A percentile compares a stretch with the other conserved stretches of the same genome.
These are phyloP conservation scores for Centropus bengalensis DNA, from an alignment of 2,113 vertebrate species.

Conservation along the genomic window DNA sequence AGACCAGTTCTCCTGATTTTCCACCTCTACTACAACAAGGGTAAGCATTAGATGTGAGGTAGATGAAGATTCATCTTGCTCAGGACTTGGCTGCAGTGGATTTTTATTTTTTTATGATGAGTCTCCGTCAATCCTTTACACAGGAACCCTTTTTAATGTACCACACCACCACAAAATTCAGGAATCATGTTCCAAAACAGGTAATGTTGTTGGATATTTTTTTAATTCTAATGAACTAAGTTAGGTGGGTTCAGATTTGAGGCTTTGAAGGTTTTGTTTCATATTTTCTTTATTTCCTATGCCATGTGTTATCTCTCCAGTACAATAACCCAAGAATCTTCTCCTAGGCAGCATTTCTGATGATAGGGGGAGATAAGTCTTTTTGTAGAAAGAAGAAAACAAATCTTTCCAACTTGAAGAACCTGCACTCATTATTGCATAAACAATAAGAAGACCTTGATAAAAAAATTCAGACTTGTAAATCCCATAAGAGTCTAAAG, in stretches of 20 bases:
- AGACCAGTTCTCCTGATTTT: not conserved
- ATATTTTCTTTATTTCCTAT: not conserved
- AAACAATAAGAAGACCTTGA: not conserved
- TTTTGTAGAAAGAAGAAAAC: not conserved
- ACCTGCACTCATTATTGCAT: not conserved
- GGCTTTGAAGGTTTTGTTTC: not conserved
- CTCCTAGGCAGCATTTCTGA: not conserved
- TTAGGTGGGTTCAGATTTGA: not conserved
- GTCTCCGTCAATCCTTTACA: not conserved
- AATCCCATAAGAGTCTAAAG: not conserved
- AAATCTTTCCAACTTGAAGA: not conserved
- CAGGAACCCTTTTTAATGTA: not conserved
- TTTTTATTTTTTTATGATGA: not conserved
- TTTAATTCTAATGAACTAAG: not conserved
- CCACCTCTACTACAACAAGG: not conserved
- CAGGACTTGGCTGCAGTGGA: not conserved
- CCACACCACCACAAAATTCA: fast-evolving
- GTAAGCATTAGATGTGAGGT: not conserved
- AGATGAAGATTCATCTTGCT: not conserved
- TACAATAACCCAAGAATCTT: not conserved
- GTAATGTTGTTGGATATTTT: not conserved
- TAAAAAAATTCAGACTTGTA: not conserved
- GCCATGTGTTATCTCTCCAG: not conserved
- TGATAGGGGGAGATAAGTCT: not conserved
- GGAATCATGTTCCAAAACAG: not conserved